phyloP scores from a whole-genome alignment of 1,140 invertebrate genomes.

The Carposina sasakii region DNA sequence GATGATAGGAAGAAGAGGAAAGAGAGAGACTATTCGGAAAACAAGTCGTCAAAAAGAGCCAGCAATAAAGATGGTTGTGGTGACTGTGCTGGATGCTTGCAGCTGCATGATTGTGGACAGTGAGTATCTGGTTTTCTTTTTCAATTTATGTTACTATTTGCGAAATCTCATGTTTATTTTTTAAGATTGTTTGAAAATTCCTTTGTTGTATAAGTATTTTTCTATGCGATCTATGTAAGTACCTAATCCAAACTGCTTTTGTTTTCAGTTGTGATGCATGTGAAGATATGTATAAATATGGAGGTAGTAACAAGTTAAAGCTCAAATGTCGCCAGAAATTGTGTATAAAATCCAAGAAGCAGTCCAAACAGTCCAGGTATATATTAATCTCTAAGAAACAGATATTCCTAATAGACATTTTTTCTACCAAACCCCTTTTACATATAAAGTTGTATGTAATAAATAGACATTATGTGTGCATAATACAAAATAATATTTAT shows the following conservation, averaged over 20 bases:
- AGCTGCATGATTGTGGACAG: constrained; percentile 87
- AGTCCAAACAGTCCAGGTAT: constrained; percentile 49
- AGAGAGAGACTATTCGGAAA: constrained; percentile 72
- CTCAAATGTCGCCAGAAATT: constrained; percentile 78
- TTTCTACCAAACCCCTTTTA: too few relatives aligned
- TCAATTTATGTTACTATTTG: neutral
- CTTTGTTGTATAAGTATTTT: neutral
- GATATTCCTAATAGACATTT: too few relatives aligned
- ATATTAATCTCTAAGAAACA: too few relatives aligned
- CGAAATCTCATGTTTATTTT: neutral
- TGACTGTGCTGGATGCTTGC: constrained; percentile 85
- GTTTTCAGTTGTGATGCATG: constrained; percentile 83
- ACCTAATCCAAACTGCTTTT: neutral
- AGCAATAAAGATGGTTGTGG: constrained; percentile 79
- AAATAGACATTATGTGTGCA: too few relatives aligned
- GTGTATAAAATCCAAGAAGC: constrained; percentile 66
- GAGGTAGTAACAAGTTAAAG: constrained; percentile 80
- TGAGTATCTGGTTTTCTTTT: constrained; percentile 33
- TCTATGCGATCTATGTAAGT: neutral
- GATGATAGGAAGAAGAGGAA: constrained; percentile 71
- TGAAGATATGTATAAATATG: constrained; percentile 84
- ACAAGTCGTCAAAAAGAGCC: constrained; percentile 57
- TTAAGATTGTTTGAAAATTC: neutral
- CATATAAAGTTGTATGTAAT: too few relatives aligned
- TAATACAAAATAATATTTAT: too few relatives aligned